Conservation (phyloP, 2,888 invertebrate species). For the Macrosiphum euphorbiae region DNA sequence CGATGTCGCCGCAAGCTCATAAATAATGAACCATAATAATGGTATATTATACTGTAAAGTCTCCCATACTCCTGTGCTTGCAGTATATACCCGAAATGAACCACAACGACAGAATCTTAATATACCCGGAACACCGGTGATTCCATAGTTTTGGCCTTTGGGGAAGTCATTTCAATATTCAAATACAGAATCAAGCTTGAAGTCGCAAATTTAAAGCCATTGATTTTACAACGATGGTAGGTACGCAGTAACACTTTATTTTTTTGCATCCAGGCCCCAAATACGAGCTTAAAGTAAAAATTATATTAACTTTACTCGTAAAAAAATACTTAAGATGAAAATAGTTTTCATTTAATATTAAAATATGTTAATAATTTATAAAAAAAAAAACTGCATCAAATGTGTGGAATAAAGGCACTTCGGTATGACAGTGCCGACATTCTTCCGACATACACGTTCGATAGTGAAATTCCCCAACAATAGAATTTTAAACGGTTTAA, state of each 20-base stretch:
- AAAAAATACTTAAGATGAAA: neutral
- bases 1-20: neutral
- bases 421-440: neutral
- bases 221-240: neutral
- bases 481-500: neutral
- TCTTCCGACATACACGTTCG: neutral
- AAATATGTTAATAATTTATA: neutral
- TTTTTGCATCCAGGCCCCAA: neutral
- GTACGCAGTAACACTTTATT: neutral
- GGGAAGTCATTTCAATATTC: neutral
- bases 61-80: neutral
- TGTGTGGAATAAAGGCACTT: neutral
- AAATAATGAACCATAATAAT: neutral
- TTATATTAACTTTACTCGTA: neutral
- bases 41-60: neutral
- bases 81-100: neutral
- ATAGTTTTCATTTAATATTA: constrained; percentile 9
- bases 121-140: neutral
- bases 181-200: neutral
- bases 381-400: neutral
- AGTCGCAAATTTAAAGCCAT: neutral
- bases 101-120: neutral
- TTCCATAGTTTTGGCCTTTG: neutral
- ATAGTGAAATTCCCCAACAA: neutral
- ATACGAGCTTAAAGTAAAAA: neutral